A percentile compares a stretch with the other conserved stretches of the same genome.
These are phyloP conservation scores for Eublepharis macularius DNA, from an alignment of 2,113 vertebrate genomes.

Conservation along the genomic window DNA sequence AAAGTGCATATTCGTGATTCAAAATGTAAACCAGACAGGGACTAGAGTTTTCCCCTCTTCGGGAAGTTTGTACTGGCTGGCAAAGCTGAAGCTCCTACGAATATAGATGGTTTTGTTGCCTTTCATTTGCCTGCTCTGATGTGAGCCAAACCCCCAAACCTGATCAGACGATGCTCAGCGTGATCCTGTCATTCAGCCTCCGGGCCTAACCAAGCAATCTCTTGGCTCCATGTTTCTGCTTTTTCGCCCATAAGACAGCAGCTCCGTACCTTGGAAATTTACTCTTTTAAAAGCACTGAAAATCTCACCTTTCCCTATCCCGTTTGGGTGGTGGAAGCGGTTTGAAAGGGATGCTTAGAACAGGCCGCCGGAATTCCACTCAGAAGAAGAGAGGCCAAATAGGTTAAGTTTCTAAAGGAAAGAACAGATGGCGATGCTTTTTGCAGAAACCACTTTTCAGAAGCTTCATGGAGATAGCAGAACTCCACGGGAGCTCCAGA, in stretches of 20 bases:
- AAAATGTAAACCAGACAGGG: no score
- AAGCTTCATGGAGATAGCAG: rapidly evolving
- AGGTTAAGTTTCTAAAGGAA: background rate
- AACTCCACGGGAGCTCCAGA: rapidly evolving
- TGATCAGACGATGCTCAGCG: no score
- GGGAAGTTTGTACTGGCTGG: no score
- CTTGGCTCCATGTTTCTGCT: background rate
- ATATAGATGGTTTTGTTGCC: no score
- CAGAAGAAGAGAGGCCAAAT: background rate
- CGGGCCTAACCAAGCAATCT: background rate
- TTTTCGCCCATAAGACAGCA: background rate
- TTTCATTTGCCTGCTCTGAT: no score
- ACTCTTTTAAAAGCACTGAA: no score
- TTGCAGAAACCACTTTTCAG: background rate
- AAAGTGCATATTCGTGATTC: no score
- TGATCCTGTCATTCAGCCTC: background rate
- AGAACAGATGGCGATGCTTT: background rate
- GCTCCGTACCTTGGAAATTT: background rate
- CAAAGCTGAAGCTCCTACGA: no score
- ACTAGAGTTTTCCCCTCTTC: no score
- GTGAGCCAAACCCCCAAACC: no score
- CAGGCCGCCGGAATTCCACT: background rate
- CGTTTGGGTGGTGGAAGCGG: background rate
- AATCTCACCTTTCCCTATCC: background rate
- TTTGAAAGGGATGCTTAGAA: background rate